phyloP scores from a whole-genome alignment of 2,888 invertebrate genomes.

The Eilema sororculum region DNA sequence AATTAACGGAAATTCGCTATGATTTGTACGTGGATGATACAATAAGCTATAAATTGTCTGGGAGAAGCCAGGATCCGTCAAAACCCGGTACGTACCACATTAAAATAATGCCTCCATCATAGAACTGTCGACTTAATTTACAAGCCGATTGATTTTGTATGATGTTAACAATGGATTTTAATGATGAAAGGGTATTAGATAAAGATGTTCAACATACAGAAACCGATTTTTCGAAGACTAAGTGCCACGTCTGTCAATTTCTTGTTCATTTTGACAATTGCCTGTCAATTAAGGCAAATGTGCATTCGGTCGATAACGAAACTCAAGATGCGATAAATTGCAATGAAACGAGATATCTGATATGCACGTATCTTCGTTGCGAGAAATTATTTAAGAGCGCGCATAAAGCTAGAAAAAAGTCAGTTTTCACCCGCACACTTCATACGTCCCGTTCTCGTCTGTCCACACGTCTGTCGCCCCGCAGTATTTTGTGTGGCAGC shows the following conservation, averaged over 20 bases:
- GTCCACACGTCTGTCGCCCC: too few species aligned
- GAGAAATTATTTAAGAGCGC: neutral
- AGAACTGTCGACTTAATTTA: slow-evolving; percentile 40
- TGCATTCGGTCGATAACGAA: neutral
- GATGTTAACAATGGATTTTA: slow-evolving; percentile 26
- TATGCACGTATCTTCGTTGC: neutral
- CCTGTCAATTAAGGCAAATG: neutral
- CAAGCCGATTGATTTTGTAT: slow-evolving; percentile 35
- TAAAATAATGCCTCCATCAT: slow-evolving; percentile 50
- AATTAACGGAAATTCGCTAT: slow-evolving; percentile 31
- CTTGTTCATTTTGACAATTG: neutral
- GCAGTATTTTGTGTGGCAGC: too few species aligned
- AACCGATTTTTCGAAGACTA: neutral
- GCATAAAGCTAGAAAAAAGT: too few species aligned
- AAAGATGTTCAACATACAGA: neutral
- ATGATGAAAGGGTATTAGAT: slow-evolving; percentile 15
- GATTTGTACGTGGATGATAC: slow-evolving; percentile 40
- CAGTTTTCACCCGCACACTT: too few species aligned
- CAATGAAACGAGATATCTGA: neutral
- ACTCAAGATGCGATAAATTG: slow-evolving; percentile 1
- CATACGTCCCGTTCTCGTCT: too few species aligned
- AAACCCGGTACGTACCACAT: slow-evolving; percentile 43
- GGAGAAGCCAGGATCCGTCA: slow-evolving; percentile 47
- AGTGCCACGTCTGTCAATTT: neutral
- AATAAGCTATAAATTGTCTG: slow-evolving; percentile 52